Conservation (phyloP, 1,140 invertebrate species). For the Belonocnema kinseyi region DNA sequence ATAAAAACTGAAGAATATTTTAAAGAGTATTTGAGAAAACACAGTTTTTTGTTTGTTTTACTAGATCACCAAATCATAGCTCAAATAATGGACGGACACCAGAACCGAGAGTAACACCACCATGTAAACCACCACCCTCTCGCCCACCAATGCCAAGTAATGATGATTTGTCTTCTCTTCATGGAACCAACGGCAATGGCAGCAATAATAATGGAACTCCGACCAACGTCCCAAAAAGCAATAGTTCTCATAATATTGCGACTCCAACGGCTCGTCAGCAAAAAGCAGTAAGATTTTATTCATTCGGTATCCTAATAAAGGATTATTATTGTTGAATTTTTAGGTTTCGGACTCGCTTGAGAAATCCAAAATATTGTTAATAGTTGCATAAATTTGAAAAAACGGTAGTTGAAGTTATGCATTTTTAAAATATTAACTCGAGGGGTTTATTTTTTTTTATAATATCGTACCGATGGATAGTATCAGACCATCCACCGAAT, state of each 20-base stretch:
- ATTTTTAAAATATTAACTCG: too few species aligned
- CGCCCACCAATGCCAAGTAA: slow-evolving; percentile 62
- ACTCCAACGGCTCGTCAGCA: slow-evolving; percentile 62
- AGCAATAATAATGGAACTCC: slow-evolving; percentile 57
- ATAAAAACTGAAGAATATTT: too few species aligned
- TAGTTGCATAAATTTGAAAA: too few species aligned
- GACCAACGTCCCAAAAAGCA: slow-evolving; percentile 66
- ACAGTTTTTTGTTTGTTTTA: not conserved
- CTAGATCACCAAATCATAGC: slow-evolving; percentile 59
- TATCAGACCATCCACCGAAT: too few species aligned
- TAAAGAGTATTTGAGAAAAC: too few species aligned
- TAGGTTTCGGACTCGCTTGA: too few species aligned
- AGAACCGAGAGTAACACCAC: slow-evolving; percentile 59
- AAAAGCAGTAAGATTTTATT: slow-evolving; percentile 55
- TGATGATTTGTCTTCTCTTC: slow-evolving; percentile 53
- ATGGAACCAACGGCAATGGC: slow-evolving; percentile 46
- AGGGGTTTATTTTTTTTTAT: too few species aligned
- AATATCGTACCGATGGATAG: too few species aligned
- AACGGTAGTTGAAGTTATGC: too few species aligned
- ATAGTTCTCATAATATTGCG: slow-evolving; percentile 61
- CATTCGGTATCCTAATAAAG: not conserved
- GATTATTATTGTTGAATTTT: too few species aligned
- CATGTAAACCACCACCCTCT: slow-evolving; percentile 61
- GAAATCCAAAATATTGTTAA: too few species aligned
- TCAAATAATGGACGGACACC: slow-evolving; percentile 62